Base-by-base conservation (phyloP, 2,113 vertebrate species). In the Phoxinus phoxinus region DNA sequence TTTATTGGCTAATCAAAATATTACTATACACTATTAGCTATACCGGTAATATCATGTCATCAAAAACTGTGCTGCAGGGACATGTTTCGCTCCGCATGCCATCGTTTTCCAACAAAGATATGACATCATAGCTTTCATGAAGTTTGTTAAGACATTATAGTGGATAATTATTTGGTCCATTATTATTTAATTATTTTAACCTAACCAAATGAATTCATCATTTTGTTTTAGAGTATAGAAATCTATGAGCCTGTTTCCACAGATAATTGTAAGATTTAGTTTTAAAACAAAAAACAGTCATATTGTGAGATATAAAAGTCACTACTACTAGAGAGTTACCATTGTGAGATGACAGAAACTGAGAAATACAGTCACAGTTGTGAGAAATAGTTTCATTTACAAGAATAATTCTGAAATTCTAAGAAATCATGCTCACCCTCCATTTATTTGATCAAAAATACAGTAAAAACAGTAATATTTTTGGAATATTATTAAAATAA, bases 1-100 rank as follows among this genome's bases (percentile, higher is more conserved):
- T 46, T 81, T 46, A 65, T 63, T 81, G 78, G 37, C 58, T 30
- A 65, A 81, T 63, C 58, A 46, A 80, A 80, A 80, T 80, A 44
- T 63, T 21, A 46, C n/a, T 74, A 13, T 46, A 48, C 0, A 8
- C 23, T 23, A 46, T 80, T 80, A 2, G 4, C 58, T 63, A 46
- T n/a, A n/a, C n/a, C n/a, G n/a, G n/a, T n/a, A n/a, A n/a, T n/a
- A 46, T n/a, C n/a, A 10, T 80, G n/a, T 44, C 4, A 37, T 61
- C n/a, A 27, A 44, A 25, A 63, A 44, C 58, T 74, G 0, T 48
- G n/a, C 37, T 25, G 72, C 44, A n/a, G 12, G 11, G 25, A n/a
- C 35, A 21, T 71, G 32, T 71, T 41, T 71, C n/a, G 21, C 9
- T n/a, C 67, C 41, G 27, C 25, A 46, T 25, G 21, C 13, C 6